Conservation (phyloP, 2,797 vertebrate genomes). For the Agapornis canus region DNA sequence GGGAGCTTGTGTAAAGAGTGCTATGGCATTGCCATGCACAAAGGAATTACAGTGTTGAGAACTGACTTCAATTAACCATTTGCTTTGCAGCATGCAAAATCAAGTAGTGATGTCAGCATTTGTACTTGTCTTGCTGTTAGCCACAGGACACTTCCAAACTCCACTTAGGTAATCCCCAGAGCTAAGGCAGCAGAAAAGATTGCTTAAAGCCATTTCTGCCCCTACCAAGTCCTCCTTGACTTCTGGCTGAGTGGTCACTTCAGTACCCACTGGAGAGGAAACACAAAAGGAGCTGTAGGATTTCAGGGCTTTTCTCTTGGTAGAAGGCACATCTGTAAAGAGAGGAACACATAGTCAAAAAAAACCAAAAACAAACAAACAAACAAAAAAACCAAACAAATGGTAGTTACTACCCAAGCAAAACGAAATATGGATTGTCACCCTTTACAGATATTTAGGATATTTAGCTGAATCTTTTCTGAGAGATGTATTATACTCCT, state of each 20-base stretch:
- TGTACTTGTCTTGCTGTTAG: neutral
- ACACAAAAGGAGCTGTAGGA: neutral
- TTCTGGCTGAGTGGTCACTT: neutral
- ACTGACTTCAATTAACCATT: accelerated
- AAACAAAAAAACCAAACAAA: no score
- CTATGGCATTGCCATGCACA: accelerated
- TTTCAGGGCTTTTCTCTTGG: neutral
- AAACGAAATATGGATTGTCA: neutral
- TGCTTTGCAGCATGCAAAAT: neutral
- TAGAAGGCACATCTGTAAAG: neutral
- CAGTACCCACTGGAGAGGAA: neutral
- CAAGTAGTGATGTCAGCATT: neutral
- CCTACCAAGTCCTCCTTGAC: neutral
- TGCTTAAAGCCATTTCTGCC: neutral
- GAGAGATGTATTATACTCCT: neutral
- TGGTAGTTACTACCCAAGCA: neutral
- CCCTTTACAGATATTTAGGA: neutral
- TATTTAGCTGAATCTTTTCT: neutral
- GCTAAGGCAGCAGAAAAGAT: neutral
- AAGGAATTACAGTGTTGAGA: neutral
- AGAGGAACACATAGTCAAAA: accelerated
- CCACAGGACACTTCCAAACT: neutral
- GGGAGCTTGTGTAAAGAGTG: neutral
- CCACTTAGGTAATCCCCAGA: neutral
- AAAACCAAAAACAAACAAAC: no score